These are phyloP conservation scores for Myripristis murdjan DNA, from an alignment of 2,797 vertebrate species.

Conservation along the genomic window DNA sequence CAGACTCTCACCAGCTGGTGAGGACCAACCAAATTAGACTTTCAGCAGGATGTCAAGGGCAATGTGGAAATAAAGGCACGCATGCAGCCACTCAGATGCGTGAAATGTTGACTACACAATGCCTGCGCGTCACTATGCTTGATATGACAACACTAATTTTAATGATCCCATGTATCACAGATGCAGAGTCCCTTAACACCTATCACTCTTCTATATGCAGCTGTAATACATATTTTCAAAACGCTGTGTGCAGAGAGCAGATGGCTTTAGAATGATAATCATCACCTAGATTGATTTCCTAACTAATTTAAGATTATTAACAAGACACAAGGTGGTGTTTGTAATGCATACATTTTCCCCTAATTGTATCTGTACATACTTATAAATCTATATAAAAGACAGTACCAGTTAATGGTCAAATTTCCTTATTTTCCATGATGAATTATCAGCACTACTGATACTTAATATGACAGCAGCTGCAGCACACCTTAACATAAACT, in stretches of 20 bases:
- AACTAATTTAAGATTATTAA: neutral
- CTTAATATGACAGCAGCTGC: neutral
- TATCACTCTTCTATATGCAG: neutral
- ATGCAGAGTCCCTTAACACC: neutral
- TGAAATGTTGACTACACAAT: neutral
- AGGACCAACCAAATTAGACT: neutral
- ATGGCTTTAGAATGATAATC: neutral
- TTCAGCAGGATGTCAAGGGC: neutral
- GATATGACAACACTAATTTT: no score
- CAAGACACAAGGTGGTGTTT: neutral
- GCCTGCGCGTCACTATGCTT: neutral
- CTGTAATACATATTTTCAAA: neutral
- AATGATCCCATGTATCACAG: no score
- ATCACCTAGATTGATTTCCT: neutral
- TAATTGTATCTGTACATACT: neutral
- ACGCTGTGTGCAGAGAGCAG: neutral
- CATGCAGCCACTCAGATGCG: neutral
- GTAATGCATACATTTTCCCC: neutral
- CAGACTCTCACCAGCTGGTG: neutral
- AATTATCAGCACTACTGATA: no score
- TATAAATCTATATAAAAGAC: neutral
- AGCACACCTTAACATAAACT: neutral
- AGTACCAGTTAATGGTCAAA: neutral
- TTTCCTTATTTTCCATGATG: no score
- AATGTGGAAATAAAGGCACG: slow-evolving; percentile 2